Evolutionary conservation across 2,888 invertebrate genomes (phyloP).

Genomic region (Nemoura dubitans): DNA sequence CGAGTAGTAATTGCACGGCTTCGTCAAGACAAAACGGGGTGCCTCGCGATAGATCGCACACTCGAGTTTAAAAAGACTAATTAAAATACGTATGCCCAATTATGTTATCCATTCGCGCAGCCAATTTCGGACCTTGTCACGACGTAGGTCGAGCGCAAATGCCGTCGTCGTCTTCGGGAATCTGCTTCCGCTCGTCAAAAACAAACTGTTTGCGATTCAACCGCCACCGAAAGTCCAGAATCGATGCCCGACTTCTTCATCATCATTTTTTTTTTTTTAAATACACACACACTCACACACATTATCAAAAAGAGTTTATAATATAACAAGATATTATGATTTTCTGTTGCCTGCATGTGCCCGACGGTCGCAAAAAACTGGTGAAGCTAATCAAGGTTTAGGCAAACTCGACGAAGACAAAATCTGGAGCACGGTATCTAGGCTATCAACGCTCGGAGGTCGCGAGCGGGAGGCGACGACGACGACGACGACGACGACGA

Average conservation of each 20-base stretch:
- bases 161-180: neutral
- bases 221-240: constrained; percentile 35
- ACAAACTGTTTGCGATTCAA: neutral
- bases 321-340: neutral
- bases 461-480: neutral
- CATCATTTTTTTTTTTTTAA: neutral
- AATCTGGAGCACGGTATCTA: too few species aligned
- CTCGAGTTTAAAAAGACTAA: constrained; percentile 32
- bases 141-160: neutral
- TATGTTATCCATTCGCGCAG: neutral
- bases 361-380: neutral
- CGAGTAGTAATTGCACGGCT: neutral
- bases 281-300: constrained; percentile 33
- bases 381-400: neutral
- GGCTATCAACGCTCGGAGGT: neutral
- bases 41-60: neutral
- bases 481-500: neutral
- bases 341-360: neutral
- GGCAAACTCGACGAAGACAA: neutral
- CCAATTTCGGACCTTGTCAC: neutral
- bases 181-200: neutral
- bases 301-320: constrained; percentile 28
- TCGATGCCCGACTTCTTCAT: constrained; percentile 23
- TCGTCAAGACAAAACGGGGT: constrained; percentile 13
- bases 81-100: constrained; percentile 24